Conservation (phyloP, 1,140 invertebrate species). For the Agraylea sexmaculata region DNA sequence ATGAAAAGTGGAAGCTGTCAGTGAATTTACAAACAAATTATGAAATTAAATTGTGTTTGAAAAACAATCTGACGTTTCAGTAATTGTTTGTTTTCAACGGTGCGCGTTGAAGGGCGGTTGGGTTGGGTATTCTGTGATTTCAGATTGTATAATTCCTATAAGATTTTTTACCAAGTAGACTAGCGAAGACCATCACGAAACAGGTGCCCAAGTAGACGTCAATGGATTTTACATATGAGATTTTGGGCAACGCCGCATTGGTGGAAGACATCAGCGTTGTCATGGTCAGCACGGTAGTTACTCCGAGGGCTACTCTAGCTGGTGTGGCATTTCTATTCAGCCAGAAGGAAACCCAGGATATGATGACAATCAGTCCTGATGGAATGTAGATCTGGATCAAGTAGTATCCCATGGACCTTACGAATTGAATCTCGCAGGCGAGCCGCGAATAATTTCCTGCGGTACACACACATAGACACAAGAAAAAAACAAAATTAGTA, state of each 20-base stretch:
- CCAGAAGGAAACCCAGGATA: constrained; percentile 97
- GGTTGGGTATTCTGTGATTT: too few species aligned
- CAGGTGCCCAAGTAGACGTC: constrained; percentile 96
- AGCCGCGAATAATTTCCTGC: constrained; percentile 95
- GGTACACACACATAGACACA: too few species aligned
- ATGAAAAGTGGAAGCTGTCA: too few species aligned
- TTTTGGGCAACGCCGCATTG: constrained; percentile 94
- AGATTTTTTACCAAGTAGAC: constrained; percentile 76
- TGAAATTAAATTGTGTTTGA: too few species aligned
- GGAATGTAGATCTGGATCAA: constrained; percentile 99
- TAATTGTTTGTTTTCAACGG: too few species aligned
- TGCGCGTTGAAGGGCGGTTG: too few species aligned
- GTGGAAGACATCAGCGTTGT: constrained; percentile 98
- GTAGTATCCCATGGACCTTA: constrained; percentile 97
- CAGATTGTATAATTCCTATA: too few species aligned
- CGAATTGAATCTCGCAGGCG: constrained; percentile 95
- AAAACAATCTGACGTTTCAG: too few species aligned
- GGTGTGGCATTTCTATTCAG: constrained; percentile 87
- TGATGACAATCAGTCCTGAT: constrained; percentile 95
- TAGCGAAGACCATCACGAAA: constrained; percentile 96
- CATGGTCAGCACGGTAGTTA: constrained; percentile 97
- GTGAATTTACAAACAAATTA: too few species aligned
- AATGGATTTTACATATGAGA: constrained; percentile 97
- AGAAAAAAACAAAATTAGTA: too few species aligned
- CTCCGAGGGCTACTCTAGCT: constrained; percentile 89